Evolutionary conservation across 2,888 invertebrate genomes (phyloP).

Genomic region (Torymus tubicola): DNA sequence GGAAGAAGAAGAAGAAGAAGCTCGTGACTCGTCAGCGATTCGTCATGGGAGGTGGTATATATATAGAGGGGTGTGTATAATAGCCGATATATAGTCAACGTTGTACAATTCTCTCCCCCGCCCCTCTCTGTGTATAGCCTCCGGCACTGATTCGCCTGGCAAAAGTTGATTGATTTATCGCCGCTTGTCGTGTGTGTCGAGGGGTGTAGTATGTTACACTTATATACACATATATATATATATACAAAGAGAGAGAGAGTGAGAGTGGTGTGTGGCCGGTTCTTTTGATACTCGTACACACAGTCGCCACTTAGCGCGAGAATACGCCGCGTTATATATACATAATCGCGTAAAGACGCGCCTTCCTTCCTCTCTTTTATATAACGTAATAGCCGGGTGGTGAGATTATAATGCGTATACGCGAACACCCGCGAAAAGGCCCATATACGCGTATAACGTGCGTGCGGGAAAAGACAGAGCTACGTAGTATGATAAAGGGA

Average conservation of each 20-base stretch:
- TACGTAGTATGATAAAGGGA: neutral
- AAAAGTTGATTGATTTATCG: constrained; percentile 45
- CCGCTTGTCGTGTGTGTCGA: neutral
- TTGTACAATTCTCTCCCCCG: too few species aligned
- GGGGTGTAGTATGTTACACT: neutral
- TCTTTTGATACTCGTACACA: constrained; percentile 17
- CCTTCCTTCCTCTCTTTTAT: too few species aligned
- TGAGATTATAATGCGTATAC: constrained; percentile 12
- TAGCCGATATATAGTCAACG: neutral
- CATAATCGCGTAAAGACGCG: constrained; percentile 10
- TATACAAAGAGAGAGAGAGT: too few species aligned
- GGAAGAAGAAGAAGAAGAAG: too few species aligned
- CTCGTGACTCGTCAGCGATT: constrained; percentile 41
- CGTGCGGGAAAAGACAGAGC: constrained; percentile 3
- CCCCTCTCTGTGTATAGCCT: too few species aligned
- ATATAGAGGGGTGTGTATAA: neutral
- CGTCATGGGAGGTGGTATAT: constrained; percentile 25
- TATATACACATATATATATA: neutral
- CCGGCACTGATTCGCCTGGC: constrained; percentile 5
- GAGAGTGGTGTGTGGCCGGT: neutral
- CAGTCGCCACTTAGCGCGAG: neutral
- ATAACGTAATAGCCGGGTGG: neutral
- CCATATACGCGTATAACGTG: too few species aligned
- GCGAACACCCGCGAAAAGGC: neutral
- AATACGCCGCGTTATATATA: neutral